Evolutionary conservation across 2,113 vertebrate species (phyloP), one percentile per base, ranked within the genome.

Genomic region (Amazona vittata): DNA sequence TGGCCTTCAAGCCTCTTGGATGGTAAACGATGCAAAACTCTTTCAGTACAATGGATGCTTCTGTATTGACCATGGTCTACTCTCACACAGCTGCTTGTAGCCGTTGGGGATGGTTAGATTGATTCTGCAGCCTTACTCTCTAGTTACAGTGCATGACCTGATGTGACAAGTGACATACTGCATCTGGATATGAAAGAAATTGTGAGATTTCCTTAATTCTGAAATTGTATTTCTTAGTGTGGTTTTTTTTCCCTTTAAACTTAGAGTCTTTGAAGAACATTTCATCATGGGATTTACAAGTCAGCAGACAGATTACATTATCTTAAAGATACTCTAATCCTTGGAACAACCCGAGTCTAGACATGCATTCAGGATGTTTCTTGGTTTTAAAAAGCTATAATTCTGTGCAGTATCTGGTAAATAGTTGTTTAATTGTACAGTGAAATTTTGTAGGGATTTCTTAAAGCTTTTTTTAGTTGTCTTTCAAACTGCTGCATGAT

Each of bases 111-210:
- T 16, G 17, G 43, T 41, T 31, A 44, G 19, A 37, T 65, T 7
- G n/a, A 2, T 41, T 85, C 59, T 70, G 59, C 55, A 86, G 59
- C 68, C 21, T 74, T 25, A 21, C 22, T 46, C 15, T 65, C 12
- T 35, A 35, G 49, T 83, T 77, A 63, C 5, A 62, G 18, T 57
- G 44, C 57, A 16, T 0, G 0, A 3, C 33, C 44, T 71, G 60
- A 44, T 92, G 17, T 79, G 81, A 43, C 25, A 43, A 35, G 39
- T 63, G 81, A 64, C 24, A 4, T 5, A 19, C 17, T 52, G 35
- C 20, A 16, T 77, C 59, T 94, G 68, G 39, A 6, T 46, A 18
- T 15, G 43, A 64, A 64, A 76, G 24, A 47, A 80, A 39, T 46
- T 20, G 33, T 50, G 35, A 77, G 33, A 39, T 39, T 65, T 80